A percentile compares a stretch with the other conserved stretches of the same genome.
Conservation (phyloP, 1,140 invertebrate genomes). For the Drosophila gunungcola region DNA sequence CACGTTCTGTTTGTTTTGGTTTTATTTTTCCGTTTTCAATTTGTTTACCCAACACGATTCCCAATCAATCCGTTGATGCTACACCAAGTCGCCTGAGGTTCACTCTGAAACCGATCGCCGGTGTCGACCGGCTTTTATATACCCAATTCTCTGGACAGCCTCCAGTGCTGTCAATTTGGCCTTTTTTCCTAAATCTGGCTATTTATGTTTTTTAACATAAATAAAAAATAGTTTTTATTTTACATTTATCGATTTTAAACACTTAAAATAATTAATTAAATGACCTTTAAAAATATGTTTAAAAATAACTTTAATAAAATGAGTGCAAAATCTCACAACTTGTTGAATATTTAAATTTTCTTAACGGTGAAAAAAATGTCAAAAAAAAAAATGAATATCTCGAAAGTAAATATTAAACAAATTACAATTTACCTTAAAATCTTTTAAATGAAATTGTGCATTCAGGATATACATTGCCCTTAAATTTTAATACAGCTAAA, state of each 20-base stretch:
- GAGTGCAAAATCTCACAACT: no score
- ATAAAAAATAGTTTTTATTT: not conserved
- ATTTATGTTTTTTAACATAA: not conserved
- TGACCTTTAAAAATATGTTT: no score
- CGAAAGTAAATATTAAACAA: no score
- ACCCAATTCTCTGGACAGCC: constrained; percentile 23
- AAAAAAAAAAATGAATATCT: no score
- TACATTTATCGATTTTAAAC: no score
- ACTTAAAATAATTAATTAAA: no score
- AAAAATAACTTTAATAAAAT: no score
- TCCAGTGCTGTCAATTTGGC: constrained; percentile 15
- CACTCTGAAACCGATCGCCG: constrained; percentile 38
- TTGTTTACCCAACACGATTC: constrained; percentile 37
- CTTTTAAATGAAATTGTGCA: no score
- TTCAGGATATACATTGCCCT: no score
- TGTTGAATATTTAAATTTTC: no score
- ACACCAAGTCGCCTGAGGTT: constrained; percentile 24
- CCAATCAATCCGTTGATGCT: constrained; percentile 29
- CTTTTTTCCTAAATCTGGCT: constrained; percentile 1
- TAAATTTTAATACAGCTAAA: not conserved
- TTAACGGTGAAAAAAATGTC: no score
- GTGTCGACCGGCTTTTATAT: constrained; percentile 42
- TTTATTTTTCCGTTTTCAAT: constrained; percentile 18
- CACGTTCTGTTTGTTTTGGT: constrained; percentile 47
- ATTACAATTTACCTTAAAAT: no score